These are phyloP conservation scores for Ariopsis seemanni DNA, from an alignment of 2,113 vertebrate species.

Conservation along the genomic window DNA sequence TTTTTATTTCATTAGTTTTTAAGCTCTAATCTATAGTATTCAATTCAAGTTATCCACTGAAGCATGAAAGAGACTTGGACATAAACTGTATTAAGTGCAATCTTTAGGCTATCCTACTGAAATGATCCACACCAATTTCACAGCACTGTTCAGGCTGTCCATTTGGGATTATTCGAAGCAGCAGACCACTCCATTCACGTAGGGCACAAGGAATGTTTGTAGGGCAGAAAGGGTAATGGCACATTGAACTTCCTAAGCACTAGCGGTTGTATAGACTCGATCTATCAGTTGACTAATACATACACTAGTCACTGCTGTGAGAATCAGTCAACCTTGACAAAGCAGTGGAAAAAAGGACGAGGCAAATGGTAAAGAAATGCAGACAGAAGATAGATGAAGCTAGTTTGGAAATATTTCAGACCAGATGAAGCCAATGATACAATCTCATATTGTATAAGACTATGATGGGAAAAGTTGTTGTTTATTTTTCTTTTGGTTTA, in stretches of 20 bases:
- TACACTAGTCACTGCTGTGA: background rate
- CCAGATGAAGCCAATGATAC: background rate
- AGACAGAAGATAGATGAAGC: background rate
- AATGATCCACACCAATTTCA: background rate
- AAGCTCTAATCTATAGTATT: background rate
- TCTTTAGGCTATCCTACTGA: background rate
- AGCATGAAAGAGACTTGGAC: background rate
- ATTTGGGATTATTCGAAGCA: background rate
- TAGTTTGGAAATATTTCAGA: background rate
- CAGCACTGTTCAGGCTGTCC: background rate
- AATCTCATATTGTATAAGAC: background rate
- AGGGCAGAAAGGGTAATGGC: background rate
- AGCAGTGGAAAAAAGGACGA: background rate
- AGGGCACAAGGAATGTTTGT: background rate
- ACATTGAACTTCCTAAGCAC: background rate
- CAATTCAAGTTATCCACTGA: background rate
- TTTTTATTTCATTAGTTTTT: background rate
- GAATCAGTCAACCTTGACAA: background rate
- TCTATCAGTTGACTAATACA: background rate
- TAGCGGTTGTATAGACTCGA: background rate
- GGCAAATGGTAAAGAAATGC: background rate
- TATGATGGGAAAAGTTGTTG: background rate
- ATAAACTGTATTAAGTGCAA: background rate
- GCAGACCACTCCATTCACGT: background rate
- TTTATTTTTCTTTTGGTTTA: no score